phyloP scores from a whole-genome alignment of 2,113 vertebrate genomes.

The Hyperopisus bebe region DNA sequence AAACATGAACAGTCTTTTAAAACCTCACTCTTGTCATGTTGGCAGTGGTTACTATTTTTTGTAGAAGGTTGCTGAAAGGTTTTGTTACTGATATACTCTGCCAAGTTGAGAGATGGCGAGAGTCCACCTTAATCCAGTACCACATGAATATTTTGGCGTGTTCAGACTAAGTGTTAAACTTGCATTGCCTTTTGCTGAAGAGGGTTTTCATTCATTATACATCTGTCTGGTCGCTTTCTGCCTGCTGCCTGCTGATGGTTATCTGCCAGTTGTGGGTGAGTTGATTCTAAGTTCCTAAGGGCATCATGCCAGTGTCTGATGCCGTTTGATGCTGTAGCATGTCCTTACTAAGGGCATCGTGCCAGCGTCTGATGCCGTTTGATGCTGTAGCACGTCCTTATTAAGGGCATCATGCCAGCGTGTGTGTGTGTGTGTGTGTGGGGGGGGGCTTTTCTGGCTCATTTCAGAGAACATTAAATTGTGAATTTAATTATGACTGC shows the following conservation, averaged over 20 bases:
- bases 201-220: neutral
- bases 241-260: slow-evolving; percentile 12
- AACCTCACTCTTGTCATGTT: neutral
- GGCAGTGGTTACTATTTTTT: neutral
- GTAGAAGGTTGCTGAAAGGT: neutral
- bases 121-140: neutral
- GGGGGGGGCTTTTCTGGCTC: neutral
- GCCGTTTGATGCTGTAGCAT: neutral
- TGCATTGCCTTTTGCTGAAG: neutral
- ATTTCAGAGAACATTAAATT: neutral
- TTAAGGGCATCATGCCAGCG: neutral
- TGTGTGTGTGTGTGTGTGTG: no score
- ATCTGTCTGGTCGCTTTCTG: slow-evolving; percentile 16
- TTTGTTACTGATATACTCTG: neutral
- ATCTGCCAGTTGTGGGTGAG: slow-evolving; percentile 33
- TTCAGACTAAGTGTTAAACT: neutral
- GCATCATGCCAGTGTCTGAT: no score
- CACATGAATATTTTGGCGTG: neutral
- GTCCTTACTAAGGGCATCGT: neutral
- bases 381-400: neutral
- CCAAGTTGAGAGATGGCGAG: neutral
- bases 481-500: neutral
- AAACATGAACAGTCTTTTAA: neutral
- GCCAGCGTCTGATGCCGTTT: neutral
- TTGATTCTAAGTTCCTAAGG: neutral